Percentiles rank a stretch among this genome's conserved stretches.
Evolutionary conservation across 2,797 vertebrate genomes (phyloP).

Genomic region (Halcyon leucocephala): DNA sequence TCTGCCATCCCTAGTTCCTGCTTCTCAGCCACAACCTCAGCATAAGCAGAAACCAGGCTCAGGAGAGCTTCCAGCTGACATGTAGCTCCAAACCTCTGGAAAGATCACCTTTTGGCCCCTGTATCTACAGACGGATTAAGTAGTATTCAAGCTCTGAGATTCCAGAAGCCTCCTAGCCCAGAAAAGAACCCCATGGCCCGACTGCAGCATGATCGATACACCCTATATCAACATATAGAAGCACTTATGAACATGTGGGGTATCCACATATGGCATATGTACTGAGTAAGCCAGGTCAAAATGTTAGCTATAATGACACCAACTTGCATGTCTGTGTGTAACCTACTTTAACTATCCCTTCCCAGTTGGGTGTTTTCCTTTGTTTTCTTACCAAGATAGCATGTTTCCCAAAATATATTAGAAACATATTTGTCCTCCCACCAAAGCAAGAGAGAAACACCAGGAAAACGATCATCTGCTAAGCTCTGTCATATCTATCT

Average conservation of each 20-base stretch:
- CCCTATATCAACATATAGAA: accelerated
- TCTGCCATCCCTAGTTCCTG: neutral
- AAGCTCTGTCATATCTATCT: neutral
- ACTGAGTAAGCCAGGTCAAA: neutral
- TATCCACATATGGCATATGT: neutral
- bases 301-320: neutral
- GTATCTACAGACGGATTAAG: neutral
- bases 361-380: neutral
- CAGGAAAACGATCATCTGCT: neutral
- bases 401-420: neutral
- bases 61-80: neutral
- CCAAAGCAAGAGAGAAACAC: neutral
- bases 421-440: neutral
- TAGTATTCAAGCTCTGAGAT: neutral
- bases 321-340: neutral
- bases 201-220: neutral
- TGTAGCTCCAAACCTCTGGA: neutral
- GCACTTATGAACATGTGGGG: neutral
- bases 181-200: neutral
- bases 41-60: neutral
- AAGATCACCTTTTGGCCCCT: neutral
- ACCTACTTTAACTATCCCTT: neutral
- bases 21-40: neutral
- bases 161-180: neutral
- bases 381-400: neutral